These are phyloP conservation scores for Nylanderia fulva DNA, from an alignment of 1,140 invertebrate species.

Conservation along the genomic window DNA sequence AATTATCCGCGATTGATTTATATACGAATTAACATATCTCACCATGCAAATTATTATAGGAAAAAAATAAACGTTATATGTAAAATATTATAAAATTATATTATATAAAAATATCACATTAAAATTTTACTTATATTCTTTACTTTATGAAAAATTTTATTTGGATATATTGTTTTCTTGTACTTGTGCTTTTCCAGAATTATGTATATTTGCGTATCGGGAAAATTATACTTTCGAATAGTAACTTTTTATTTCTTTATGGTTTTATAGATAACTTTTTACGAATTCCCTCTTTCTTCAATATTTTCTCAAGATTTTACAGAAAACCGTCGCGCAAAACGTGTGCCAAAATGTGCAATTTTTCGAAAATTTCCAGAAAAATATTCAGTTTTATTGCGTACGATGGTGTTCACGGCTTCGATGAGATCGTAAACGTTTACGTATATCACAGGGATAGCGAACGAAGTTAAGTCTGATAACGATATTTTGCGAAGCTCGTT, in stretches of 20 bases:
- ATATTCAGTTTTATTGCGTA: conserved; percentile 49
- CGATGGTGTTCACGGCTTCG: conserved; percentile 31
- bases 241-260: neutral
- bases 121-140: neutral
- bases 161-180: neutral
- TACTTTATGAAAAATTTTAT: neutral
- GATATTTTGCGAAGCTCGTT: conserved; percentile 50
- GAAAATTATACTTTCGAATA: neutral
- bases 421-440: conserved; percentile 47
- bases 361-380: conserved; percentile 29
- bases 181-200: neutral
- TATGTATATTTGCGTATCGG: neutral
- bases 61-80: neutral
- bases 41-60: too few species aligned
- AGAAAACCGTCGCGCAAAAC: neutral
- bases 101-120: neutral
- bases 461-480: conserved; percentile 56
- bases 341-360: neutral
- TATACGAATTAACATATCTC: too few species aligned
- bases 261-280: neutral
- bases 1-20: neutral
- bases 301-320: neutral
- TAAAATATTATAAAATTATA: neutral
- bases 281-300: neutral
- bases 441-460: conserved; percentile 37